These are phyloP conservation scores for Drosophila percnosoma DNA, from an alignment of 2,888 invertebrate genomes.

Conservation along the genomic window DNA sequence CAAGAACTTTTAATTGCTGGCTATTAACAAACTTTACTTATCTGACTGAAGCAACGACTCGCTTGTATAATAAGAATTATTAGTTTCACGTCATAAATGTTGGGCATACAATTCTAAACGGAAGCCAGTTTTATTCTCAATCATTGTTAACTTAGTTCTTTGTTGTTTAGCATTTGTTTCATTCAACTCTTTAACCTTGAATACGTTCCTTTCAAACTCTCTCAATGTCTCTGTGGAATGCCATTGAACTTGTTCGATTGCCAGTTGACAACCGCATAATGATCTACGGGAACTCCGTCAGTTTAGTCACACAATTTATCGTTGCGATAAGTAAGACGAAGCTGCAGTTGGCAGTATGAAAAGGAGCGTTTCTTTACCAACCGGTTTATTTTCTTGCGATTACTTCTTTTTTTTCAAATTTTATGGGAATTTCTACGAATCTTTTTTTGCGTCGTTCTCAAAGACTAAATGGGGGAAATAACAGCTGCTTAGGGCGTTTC, in stretches of 20 bases:
- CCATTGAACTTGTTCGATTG: constrained; percentile 36
- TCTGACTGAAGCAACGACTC: constrained; percentile 36
- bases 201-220: not conserved
- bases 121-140: not conserved
- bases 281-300: constrained; percentile 10
- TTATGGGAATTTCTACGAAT: constrained; percentile 46
- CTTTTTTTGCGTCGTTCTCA: constrained; percentile 16
- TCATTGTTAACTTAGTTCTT: not conserved
- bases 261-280: constrained; percentile 43
- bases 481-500: not conserved
- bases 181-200: constrained; percentile 11
- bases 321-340: constrained; percentile 2
- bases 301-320: constrained; percentile 26
- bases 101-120: not conserved
- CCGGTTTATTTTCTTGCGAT: constrained; percentile 64
- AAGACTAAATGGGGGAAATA: constrained; percentile 5
- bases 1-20: constrained; percentile 44
- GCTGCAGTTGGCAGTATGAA: constrained; percentile 43
- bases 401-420: constrained; percentile 52
- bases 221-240: constrained; percentile 41
- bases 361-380: constrained; percentile 26
- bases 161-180: not conserved
- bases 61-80: not conserved
- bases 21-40: constrained; percentile 50
- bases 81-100: not conserved